A percentile compares a stretch with the other conserved stretches of the same genome.
Conservation (phyloP, 2,797 vertebrate genomes). For the Enteromius viviparus region DNA sequence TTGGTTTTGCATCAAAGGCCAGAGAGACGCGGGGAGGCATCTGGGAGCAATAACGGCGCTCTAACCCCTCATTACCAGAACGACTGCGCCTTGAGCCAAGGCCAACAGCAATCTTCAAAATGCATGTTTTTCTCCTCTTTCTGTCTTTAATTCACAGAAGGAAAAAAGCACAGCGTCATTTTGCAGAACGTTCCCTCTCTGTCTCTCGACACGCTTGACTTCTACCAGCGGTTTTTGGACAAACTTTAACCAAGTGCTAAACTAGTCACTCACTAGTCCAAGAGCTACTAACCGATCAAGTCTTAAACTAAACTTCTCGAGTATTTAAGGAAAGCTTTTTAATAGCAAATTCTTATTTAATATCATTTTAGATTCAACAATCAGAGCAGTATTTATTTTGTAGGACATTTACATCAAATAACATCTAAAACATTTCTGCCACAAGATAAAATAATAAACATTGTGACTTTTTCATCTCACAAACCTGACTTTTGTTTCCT, state of each 20-base stretch:
- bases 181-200: slow-evolving; percentile 1
- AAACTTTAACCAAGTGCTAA: background rate
- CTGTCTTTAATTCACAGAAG: slow-evolving; percentile 53
- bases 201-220: background rate
- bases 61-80: slow-evolving; percentile 84
- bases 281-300: background rate
- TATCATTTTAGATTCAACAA: background rate
- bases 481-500: background rate
- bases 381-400: background rate
- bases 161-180: slow-evolving; percentile 25
- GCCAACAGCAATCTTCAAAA: slow-evolving; percentile 80
- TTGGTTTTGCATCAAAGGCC: slow-evolving; percentile 80
- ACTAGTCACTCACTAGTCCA: background rate
- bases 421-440: background rate
- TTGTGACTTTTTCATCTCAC: background rate
- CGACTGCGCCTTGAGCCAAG: slow-evolving; percentile 81
- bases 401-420: background rate
- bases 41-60: slow-evolving; percentile 83
- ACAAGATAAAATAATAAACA: background rate
- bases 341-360: background rate
- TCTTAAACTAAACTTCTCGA: background rate
- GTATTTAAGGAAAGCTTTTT: background rate
- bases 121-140: slow-evolving; percentile 39
- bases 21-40: slow-evolving; percentile 78
- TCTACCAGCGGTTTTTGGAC: background rate